phyloP scores from a whole-genome alignment of 2,797 vertebrate species.

The Pangasius mekongensis region DNA sequence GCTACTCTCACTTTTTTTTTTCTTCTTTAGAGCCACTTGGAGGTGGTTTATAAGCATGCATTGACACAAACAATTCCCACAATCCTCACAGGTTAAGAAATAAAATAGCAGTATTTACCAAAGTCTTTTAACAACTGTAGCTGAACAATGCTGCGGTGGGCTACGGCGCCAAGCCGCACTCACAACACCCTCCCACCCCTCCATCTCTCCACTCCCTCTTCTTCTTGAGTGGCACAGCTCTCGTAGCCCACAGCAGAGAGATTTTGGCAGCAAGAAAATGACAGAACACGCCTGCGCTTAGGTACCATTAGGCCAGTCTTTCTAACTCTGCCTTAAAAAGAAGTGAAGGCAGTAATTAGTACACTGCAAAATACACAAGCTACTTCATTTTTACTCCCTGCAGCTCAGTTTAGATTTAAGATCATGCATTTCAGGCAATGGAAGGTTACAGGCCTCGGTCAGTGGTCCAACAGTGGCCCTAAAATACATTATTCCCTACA shows the following conservation, averaged over 20 bases:
- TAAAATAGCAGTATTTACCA: neutral
- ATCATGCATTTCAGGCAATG: neutral
- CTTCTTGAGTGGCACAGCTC: neutral
- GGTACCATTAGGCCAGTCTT: neutral
- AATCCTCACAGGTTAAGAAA: neutral
- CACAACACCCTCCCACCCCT: neutral
- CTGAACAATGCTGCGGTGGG: neutral
- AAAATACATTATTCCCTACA: neutral
- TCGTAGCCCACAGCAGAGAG: constrained; percentile 45
- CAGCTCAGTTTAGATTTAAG: neutral
- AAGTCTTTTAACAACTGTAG: neutral
- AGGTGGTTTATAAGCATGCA: neutral
- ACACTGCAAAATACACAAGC: neutral
- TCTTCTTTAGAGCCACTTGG: neutral
- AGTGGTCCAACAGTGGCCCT: no score
- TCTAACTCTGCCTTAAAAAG: neutral
- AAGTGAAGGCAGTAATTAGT: neutral
- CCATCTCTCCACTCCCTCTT: neutral
- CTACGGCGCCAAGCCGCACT: neutral
- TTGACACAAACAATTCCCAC: neutral
- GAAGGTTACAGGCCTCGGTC: no score
- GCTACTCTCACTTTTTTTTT: neutral
- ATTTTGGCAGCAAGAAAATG: constrained; percentile 65
- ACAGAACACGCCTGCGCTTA: constrained; percentile 49
- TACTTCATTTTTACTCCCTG: neutral